Percentiles rank a stretch among this genome's conserved stretches.
Evolutionary conservation across 2,888 invertebrate species (phyloP).

Genomic region (Sphaerophoria rueppellii): DNA sequence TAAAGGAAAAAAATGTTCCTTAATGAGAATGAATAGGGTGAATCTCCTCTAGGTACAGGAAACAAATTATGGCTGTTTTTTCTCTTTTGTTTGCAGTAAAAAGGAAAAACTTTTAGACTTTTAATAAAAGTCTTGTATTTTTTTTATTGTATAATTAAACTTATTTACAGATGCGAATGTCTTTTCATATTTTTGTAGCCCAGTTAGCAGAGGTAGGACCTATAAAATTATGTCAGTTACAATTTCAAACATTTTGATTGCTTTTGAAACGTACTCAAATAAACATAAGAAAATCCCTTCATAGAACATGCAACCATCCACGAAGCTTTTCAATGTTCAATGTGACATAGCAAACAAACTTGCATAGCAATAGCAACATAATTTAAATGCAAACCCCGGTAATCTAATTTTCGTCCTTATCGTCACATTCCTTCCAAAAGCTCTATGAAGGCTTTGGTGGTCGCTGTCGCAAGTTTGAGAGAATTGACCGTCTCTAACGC

Average conservation of each 20-base stretch:
- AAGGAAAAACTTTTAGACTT: conserved; percentile 54
- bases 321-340: too few relatives aligned
- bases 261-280: background rate
- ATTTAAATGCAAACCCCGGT: too few relatives aligned
- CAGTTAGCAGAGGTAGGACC: conserved; percentile 1
- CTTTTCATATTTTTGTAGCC: background rate
- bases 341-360: too few relatives aligned
- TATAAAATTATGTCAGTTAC: background rate
- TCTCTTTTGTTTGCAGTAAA: conserved; percentile 54
- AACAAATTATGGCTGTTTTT: conserved; percentile 57
- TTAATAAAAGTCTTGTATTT: conserved; percentile 26
- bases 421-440: too few relatives aligned
- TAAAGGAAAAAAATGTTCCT: conserved; percentile 40
- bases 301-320: too few relatives aligned
- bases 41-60: conserved; percentile 46
- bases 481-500: too few relatives aligned
- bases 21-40: conserved; percentile 57
- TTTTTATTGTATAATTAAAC: conserved; percentile 41
- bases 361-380: too few relatives aligned
- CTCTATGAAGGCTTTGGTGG: too few relatives aligned
- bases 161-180: background rate
- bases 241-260: background rate
- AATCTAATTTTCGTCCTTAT: too few relatives aligned
- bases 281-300: background rate
- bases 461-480: too few relatives aligned